Evolutionary conservation across 2,888 invertebrate genomes (phyloP).

Genomic region (Didymodactylos carnosus): DNA sequence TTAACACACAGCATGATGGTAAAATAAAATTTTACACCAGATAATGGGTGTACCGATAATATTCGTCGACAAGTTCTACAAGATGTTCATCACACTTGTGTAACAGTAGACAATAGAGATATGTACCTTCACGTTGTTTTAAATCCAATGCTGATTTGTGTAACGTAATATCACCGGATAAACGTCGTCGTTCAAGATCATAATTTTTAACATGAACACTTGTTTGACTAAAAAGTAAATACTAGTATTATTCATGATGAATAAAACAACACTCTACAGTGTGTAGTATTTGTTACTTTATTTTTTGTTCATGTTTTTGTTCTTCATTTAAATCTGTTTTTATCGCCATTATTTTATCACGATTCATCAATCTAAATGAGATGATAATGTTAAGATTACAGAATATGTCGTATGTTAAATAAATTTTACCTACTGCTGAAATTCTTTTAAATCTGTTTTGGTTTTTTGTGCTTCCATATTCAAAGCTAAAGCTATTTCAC

Average conservation of each 20-base stretch:
- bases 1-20: no score
- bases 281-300: constrained; percentile 22
- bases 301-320: constrained; percentile 22
- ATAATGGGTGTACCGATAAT: no score
- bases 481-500: constrained; percentile 26
- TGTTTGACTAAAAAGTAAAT: constrained; percentile 23
- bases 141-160: constrained; percentile 26
- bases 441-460: constrained; percentile 20
- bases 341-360: constrained; percentile 16
- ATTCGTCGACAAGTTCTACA: no score
- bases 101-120: not conserved
- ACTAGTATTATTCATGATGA: not conserved
- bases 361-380: not conserved
- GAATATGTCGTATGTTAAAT: not conserved
- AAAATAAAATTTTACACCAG: no score
- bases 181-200: constrained; percentile 23
- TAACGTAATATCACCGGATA: constrained; percentile 25
- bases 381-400: not conserved
- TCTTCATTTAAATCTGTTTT: constrained; percentile 21
- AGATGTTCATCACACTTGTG: not conserved
- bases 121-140: constrained; percentile 29
- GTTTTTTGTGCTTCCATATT: constrained; percentile 32
- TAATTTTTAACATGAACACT: constrained; percentile 26
- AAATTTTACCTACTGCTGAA: constrained; percentile 19
- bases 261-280: not conserved